phyloP scores from a whole-genome alignment of 2,113 vertebrate genomes.

The Coryphaenoides rupestris region DNA sequence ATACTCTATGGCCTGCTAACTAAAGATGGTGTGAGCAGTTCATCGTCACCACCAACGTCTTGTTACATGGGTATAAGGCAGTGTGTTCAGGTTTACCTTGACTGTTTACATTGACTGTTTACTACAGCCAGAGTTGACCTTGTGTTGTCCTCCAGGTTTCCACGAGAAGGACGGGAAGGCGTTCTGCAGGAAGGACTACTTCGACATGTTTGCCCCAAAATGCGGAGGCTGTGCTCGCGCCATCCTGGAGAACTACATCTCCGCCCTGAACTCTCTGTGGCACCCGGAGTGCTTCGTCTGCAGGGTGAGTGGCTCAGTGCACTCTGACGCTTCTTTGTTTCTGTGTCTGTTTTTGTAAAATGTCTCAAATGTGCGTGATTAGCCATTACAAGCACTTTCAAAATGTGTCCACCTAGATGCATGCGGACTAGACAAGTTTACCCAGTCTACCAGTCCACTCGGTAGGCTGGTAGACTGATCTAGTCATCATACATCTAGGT shows the following conservation, averaged over 20 bases:
- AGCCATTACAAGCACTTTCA: no score
- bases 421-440: no score
- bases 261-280: constrained; percentile 93
- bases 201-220: constrained; percentile 96
- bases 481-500: no score
- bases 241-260: constrained; percentile 96
- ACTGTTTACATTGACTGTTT: no score
- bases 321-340: no score
- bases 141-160: constrained; percentile 75
- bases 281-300: constrained; percentile 96
- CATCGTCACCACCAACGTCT: no score
- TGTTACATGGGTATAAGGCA: no score
- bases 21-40: background rate
- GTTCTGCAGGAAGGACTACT: constrained; percentile 94
- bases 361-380: background rate
- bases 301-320: constrained; percentile 76
- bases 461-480: background rate
- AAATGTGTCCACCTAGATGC: no score
- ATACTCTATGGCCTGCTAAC: background rate
- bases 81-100: no score
- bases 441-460: no score
- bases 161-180: constrained; percentile 95
- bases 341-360: background rate
- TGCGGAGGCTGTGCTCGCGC: constrained; percentile 90
- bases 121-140: background rate